Percentiles rank a stretch among this genome's conserved stretches.
These are phyloP conservation scores for Stegostoma tigrinum DNA, from an alignment of 2,113 vertebrate genomes.

Conservation along the genomic window DNA sequence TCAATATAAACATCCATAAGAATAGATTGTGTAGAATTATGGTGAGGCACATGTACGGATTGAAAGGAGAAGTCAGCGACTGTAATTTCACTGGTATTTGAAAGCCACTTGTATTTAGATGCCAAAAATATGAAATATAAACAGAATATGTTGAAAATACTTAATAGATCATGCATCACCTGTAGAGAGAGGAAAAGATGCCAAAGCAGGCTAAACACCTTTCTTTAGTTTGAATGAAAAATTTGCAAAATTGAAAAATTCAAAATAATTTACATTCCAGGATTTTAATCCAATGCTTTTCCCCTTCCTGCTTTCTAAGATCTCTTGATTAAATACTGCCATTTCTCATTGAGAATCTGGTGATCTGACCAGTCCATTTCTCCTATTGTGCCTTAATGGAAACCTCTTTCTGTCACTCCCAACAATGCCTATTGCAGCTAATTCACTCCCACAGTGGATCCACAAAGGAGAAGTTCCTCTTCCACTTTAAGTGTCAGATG, in stretches of 20 bases:
- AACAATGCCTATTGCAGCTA: neutral
- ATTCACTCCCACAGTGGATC: neutral
- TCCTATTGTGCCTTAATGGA: neutral
- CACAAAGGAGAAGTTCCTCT: neutral
- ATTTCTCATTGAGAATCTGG: neutral
- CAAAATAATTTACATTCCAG: neutral
- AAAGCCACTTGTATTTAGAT: neutral
- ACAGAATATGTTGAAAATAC: too few species aligned
- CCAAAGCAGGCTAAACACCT: too few species aligned
- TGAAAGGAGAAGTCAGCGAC: neutral
- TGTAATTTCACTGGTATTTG: neutral
- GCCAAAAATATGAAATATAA: too few species aligned
- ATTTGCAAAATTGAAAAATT: neutral
- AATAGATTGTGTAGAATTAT: neutral
- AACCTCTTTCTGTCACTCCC: neutral
- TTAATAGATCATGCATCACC: too few species aligned
- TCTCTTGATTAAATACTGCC: neutral
- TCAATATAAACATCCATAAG: neutral
- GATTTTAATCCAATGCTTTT: neutral
- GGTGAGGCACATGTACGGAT: neutral
- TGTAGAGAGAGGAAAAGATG: too few species aligned
- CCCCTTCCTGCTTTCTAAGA: neutral
- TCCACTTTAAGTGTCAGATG: neutral
- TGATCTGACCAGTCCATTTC: neutral
- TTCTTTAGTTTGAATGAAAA: too few species aligned